These are phyloP conservation scores for Notodonta ziczac DNA, from an alignment of 2,888 invertebrate species.

Conservation along the genomic window DNA sequence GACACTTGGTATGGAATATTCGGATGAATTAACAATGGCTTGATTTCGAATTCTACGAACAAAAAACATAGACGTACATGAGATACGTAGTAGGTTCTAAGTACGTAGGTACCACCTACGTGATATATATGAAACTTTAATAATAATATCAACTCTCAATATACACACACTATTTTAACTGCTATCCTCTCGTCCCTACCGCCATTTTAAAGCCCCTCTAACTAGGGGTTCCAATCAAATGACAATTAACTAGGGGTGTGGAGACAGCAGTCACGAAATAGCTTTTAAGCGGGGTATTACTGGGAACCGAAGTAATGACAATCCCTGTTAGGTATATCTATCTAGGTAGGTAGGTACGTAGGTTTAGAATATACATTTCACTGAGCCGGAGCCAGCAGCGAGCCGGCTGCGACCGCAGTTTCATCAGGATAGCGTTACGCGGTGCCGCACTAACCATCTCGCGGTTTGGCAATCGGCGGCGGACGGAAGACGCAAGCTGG, in stretches of 20 bases:
- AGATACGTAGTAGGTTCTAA: too few relatives aligned
- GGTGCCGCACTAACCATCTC: slow-evolving; percentile 47
- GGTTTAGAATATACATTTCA: slow-evolving; percentile 34
- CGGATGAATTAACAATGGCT: background rate
- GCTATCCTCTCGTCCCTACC: background rate
- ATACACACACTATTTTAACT: background rate
- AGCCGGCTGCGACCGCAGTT: slow-evolving; percentile 50
- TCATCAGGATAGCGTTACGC: slow-evolving; percentile 57
- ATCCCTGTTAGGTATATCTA: slow-evolving; percentile 27
- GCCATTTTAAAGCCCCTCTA: slow-evolving; percentile 8
- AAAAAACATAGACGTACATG: too few relatives aligned
- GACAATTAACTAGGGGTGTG: slow-evolving; percentile 21
- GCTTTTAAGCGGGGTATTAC: slow-evolving; percentile 16
- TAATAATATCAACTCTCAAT: background rate
- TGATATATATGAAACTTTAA: background rate
- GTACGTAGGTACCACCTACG: too few relatives aligned
- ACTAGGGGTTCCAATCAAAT: slow-evolving; percentile 24
- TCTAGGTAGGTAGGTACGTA: slow-evolving; percentile 14
- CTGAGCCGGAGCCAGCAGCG: slow-evolving; percentile 26
- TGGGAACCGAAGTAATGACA: slow-evolving; percentile 27
- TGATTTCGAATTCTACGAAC: background rate
- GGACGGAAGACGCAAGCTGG: slow-evolving; percentile 36
- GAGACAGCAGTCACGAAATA: slow-evolving; percentile 13
- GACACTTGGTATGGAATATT: background rate
- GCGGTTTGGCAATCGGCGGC: slow-evolving; percentile 53